Conservation (phyloP, 2,888 invertebrate genomes). For the Melieria omissa region DNA sequence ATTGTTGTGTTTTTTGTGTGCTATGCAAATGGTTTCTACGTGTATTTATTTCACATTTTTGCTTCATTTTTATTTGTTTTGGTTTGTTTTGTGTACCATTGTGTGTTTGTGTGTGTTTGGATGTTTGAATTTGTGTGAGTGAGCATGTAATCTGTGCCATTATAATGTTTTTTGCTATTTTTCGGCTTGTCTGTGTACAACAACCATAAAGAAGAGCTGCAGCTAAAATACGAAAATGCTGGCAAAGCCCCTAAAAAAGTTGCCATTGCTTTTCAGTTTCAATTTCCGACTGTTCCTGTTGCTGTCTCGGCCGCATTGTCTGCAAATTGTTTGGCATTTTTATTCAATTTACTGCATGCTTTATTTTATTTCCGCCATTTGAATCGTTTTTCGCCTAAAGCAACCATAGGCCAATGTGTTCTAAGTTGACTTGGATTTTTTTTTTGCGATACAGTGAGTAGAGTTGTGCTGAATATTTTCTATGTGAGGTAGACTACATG, state of each 20-base stretch:
- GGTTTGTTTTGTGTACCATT: not conserved
- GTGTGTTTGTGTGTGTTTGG: not conserved
- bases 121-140: conserved; percentile 17
- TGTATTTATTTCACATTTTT: conserved; percentile 15
- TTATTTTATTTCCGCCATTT: not conserved
- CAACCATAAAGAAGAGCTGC: not conserved
- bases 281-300: too few relatives aligned
- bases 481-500: too few relatives aligned
- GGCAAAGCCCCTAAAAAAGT: not conserved
- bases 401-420: not conserved
- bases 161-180: conserved; percentile 25
- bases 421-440: not conserved
- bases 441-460: not conserved
- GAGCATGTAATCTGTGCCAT: conserved; percentile 22
- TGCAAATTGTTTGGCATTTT: conserved; percentile 31
- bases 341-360: conserved; percentile 28
- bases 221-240: not conserved
- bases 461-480: too few relatives aligned
- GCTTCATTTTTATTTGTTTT: conserved; percentile 12
- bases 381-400: not conserved
- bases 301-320: conserved; percentile 15
- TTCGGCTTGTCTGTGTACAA: conserved; percentile 4
- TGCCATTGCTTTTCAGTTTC: not conserved
- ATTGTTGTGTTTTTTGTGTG: not conserved
- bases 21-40: conserved; percentile 15